A percentile compares a stretch with the other conserved stretches of the same genome.
Evolutionary conservation across 2,113 vertebrate species (phyloP).

Genomic region (Eurypyga helias): DNA sequence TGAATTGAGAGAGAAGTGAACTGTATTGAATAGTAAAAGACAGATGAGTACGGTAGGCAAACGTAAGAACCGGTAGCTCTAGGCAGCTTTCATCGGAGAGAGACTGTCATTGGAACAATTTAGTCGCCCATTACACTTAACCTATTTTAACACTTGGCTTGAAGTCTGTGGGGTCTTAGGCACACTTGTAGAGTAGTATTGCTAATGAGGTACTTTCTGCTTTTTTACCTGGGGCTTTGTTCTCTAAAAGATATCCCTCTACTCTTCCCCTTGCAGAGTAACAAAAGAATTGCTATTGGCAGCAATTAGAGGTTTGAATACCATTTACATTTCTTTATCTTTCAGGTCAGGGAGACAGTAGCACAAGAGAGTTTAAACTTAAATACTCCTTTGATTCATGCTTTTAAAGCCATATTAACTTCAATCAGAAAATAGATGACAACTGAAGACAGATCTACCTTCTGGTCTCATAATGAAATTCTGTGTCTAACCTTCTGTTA

Average conservation of each 20-base stretch:
- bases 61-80: conserved; percentile 7
- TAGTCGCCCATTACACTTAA: conserved; percentile 25
- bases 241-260: conserved; percentile 17
- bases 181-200: conserved; percentile 8
- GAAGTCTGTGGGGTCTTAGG: background rate
- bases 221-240: conserved; percentile 32
- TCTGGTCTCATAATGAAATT: conserved; percentile 4
- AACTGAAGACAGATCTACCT: conserved; percentile 4
- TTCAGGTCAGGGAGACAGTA: conserved; percentile 44
- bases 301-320: conserved; percentile 59
- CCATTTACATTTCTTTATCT: conserved; percentile 64
- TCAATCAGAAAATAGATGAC: background rate
- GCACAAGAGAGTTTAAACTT: conserved; percentile 29
- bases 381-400: conserved; percentile 37
- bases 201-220: conserved; percentile 46
- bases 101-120: conserved; percentile 48
- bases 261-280: conserved; percentile 35
- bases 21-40: conserved; percentile 18
- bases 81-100: conserved; percentile 39
- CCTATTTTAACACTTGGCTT: conserved; percentile 53
- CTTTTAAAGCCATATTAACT: conserved; percentile 15
- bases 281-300: conserved; percentile 43
- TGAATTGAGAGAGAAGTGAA: conserved; percentile 39
- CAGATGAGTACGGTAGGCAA: background rate
- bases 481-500: background rate